phyloP scores from a whole-genome alignment of 2,888 invertebrate species.

The Lochmaea crataegi region DNA sequence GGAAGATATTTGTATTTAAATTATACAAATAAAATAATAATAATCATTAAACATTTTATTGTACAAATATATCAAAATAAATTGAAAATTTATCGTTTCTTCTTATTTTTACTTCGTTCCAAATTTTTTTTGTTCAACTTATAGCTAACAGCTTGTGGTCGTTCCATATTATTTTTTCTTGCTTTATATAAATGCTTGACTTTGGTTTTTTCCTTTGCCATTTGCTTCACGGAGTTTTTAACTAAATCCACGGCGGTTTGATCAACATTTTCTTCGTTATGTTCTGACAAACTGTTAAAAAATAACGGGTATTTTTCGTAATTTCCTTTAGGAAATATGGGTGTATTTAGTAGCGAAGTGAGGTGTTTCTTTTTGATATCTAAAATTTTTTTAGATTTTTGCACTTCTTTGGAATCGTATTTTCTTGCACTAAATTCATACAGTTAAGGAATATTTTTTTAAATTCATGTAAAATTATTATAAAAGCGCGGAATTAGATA shows the following conservation, averaged over 20 bases:
- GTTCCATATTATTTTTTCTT: slow-evolving; percentile 41
- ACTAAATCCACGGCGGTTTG: slow-evolving; percentile 69
- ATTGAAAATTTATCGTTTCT: background rate
- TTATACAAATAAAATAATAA: background rate
- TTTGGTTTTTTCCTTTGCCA: slow-evolving; percentile 49
- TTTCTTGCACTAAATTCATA: slow-evolving; percentile 46
- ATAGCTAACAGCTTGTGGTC: background rate
- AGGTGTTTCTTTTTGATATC: slow-evolving; percentile 69
- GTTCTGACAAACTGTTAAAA: slow-evolving; percentile 41
- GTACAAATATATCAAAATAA: background rate
- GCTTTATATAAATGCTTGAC: slow-evolving; percentile 55
- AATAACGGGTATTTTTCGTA: slow-evolving; percentile 72
- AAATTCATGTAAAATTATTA: background rate
- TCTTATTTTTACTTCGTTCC: slow-evolving; percentile 11
- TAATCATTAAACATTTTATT: background rate
- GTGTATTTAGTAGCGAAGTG: slow-evolving; percentile 67
- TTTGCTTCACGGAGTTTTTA: slow-evolving; percentile 65
- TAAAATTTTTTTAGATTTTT: slow-evolving; percentile 61
- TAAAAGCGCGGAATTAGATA: too few relatives aligned
- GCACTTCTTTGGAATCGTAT: slow-evolving; percentile 53
- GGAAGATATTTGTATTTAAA: background rate
- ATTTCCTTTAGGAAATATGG: slow-evolving; percentile 76
- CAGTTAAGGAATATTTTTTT: slow-evolving; percentile 27
- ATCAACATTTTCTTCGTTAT: slow-evolving; percentile 48
- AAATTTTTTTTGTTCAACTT: slow-evolving; percentile 9